Evolutionary conservation across 2,888 invertebrate species (phyloP), one percentile per base, ranked within the genome.

Genomic region (Himalopsyche japonica): DNA sequence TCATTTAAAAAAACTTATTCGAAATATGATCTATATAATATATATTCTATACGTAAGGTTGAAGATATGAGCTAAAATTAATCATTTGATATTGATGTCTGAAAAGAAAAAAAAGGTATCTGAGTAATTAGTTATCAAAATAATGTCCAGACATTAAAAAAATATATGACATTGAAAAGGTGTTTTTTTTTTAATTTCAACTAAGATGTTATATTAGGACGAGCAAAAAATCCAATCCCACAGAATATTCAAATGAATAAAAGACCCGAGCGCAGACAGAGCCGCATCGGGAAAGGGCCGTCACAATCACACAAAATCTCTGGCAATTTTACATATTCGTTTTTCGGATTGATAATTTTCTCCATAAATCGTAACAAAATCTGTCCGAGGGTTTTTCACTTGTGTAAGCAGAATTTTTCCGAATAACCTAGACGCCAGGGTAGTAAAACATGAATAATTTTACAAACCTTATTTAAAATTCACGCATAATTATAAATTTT

Each of bases 291-390:
- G 70, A 27, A 70, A 70, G 70, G 70, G 70, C 70, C 70, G 15
- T 27, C 70, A 70, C 70, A 70, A 70, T 70, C 70, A 70, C 70
- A 70, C 70, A 24, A 70, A 70, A 70, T 70, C 70, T 70, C 70
- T 70, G 70, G 70, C 70, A 70, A 70, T 70, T 70, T 70, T 70
- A 70, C 70, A 70, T 70, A 70, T 70, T 70, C 70, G 70, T 70
- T 70, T 70, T 70, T 70, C 70, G 70, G 70, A 70, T 70, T 70
- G 70, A 70, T 70, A 70, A 70, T 70, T 70, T 70, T 70, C 70
- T 70, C 70, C 70, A 70, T 70, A 70, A 70, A 70, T 70, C 70
- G 70, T 70, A 70, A 70, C 70, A 70, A 70, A 70, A 70, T 70
- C 70, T 70, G 70, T 70, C 70, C 70, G 70, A 70, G 70, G 70